Evolutionary conservation across 2,888 invertebrate genomes (phyloP).

Genomic region (Lobophora halterata): DNA sequence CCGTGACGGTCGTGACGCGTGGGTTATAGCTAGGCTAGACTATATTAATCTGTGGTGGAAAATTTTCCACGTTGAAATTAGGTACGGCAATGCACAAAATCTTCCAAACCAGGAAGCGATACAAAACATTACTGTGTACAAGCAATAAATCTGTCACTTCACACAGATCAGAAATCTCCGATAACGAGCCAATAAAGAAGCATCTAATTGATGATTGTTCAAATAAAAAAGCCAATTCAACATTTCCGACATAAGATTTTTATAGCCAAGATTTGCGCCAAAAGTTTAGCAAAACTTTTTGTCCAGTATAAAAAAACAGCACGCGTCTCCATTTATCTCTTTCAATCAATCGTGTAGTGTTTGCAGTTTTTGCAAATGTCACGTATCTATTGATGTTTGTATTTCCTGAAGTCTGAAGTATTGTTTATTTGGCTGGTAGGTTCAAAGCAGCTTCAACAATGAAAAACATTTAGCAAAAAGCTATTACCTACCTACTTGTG

Average conservation of each 20-base stretch:
- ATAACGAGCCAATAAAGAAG: slow-evolving; percentile 65
- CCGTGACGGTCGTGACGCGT: too few species aligned
- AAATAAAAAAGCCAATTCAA: slow-evolving; percentile 58
- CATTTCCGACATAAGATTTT: slow-evolving; percentile 66
- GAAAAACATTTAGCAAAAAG: too few species aligned
- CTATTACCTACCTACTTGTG: too few species aligned
- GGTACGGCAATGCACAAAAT: slow-evolving; percentile 46
- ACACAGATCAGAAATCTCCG: slow-evolving; percentile 62
- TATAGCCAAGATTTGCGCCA: slow-evolving; percentile 54
- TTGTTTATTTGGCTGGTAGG: slow-evolving; percentile 19
- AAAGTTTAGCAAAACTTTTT: slow-evolving; percentile 56
- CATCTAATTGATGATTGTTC: slow-evolving; percentile 73
- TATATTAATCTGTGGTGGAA: slow-evolving; percentile 1
- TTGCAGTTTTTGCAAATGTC: slow-evolving; percentile 60
- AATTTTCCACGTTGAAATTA: slow-evolving; percentile 32
- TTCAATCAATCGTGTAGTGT: slow-evolving; percentile 54
- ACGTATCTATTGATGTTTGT: slow-evolving; percentile 48
- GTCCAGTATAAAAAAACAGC: slow-evolving; percentile 46
- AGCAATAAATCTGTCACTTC: slow-evolving; percentile 72
- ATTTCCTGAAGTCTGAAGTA: slow-evolving; percentile 51
- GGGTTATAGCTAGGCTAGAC: too few species aligned
- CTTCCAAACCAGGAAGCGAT: slow-evolving; percentile 55
- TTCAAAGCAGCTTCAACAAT: too few species aligned
- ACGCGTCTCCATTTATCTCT: slow-evolving; percentile 53
- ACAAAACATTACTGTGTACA: slow-evolving; percentile 61